Evolutionary conservation across 2,797 vertebrate species (phyloP).

Genomic region (Gymnothorax reevesii): DNA sequence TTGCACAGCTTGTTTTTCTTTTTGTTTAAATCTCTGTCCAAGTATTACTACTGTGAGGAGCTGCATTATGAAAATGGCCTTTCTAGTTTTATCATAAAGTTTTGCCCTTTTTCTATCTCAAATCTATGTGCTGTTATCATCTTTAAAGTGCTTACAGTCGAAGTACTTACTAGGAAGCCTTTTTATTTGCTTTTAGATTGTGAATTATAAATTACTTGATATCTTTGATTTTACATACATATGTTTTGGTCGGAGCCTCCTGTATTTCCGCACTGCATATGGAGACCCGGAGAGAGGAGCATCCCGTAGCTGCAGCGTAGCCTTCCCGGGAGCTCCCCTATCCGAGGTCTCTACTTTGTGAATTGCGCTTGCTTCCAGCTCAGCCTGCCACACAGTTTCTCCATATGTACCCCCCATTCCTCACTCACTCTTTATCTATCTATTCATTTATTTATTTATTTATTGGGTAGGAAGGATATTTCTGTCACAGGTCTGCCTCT

Average conservation of each 20-base stretch:
- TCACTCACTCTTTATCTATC: too few relatives aligned
- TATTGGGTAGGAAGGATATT: background rate
- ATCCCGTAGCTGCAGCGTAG: background rate
- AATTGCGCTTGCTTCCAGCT: background rate
- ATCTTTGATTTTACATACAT: too few relatives aligned
- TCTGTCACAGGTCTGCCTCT: background rate
- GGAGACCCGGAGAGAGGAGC: background rate
- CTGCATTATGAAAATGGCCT: too few relatives aligned
- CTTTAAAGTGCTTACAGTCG: background rate
- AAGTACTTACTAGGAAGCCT: background rate
- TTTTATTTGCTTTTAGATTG: background rate
- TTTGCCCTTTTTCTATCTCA: background rate
- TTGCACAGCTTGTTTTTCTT: too few relatives aligned
- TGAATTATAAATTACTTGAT: background rate
- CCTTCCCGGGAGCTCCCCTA: background rate
- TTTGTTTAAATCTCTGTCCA: too few relatives aligned
- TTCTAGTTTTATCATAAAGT: too few relatives aligned
- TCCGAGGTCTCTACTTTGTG: background rate
- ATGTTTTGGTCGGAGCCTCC: background rate
- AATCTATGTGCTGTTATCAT: background rate
- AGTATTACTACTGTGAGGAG: too few relatives aligned
- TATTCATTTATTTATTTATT: background rate
- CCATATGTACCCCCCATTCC: too few relatives aligned
- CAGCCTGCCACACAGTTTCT: too few relatives aligned
- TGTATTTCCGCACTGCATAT: background rate